Evolutionary conservation across 2,113 vertebrate species (phyloP), one percentile per base, ranked within the genome.

Genomic region (Halcyon malimbica): DNA sequence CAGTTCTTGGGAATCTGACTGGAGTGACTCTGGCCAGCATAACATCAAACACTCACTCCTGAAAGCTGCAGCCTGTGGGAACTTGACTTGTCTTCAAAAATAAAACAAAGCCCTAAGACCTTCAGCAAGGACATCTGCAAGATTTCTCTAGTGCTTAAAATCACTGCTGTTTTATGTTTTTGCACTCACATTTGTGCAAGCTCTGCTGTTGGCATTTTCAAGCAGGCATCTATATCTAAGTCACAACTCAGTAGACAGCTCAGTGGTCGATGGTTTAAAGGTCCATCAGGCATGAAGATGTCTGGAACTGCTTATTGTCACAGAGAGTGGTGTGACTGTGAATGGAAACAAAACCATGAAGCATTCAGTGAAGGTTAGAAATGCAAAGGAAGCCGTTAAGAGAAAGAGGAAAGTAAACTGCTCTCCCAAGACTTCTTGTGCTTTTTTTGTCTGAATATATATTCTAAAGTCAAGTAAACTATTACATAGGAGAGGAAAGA

Each of bases 391-490:
- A 93, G 82, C 35, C 67, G 73, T 76, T 73, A 83, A 63, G 21
- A 90, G 65, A 82, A 78, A 70, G 53, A 78, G 31, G 26, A 93
- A 93, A 79, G 44, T 11, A 89, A 62, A 95, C 26, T 76, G 54
- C 29, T 87, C 78, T 95, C 89, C 63, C 42, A 93, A 93, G 81
- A 76, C 31, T 80, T 53, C 65, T 90, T 65, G 31, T 62, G 37
- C 63, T 90, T 90, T 85, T 83, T 94, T 94, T 41, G 6, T 35
- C n/a, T 90, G 74, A 89, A 78, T 46, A 60, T 25, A 85, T 53
- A 59, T 57, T 83, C 63, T 95, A 76, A 82, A 93, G 83, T 31
- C 73, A 87, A 87, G 44, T 42, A 82, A 94, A 79, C 33, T 80
- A 54, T 48, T 75, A 70, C n/a, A 81, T 19, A 82, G 62, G 37